Conservation (phyloP, 1,140 invertebrate genomes). For the Oncopeltus fasciatus region DNA sequence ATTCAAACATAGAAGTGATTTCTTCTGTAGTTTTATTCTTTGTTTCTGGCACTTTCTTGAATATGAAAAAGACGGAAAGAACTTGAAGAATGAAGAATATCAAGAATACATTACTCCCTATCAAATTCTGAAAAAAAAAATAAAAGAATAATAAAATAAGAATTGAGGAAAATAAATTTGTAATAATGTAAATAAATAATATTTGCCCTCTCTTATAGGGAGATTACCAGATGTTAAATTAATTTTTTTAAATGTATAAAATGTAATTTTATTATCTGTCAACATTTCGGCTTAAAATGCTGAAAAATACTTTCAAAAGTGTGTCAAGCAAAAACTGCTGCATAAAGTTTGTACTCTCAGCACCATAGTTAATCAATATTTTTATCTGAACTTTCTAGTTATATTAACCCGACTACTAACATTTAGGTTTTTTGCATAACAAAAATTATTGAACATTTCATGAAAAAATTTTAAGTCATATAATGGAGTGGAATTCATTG, state of each 20-base stretch:
- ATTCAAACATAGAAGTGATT: slow-evolving; percentile 50
- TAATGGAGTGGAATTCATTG: too few relatives aligned
- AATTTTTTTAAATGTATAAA: neutral
- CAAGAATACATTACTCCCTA: slow-evolving; percentile 59
- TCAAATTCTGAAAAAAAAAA: slow-evolving; percentile 32
- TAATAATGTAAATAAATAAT: neutral
- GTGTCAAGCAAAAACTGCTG: too few relatives aligned
- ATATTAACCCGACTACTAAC: too few relatives aligned
- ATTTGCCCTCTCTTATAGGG: neutral
- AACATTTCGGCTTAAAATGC: too few relatives aligned
- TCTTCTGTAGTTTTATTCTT: slow-evolving; percentile 74
- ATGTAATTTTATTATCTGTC: too few relatives aligned
- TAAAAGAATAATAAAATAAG: neutral
- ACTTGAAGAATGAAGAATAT: slow-evolving; percentile 53
- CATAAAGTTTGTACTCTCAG: too few relatives aligned
- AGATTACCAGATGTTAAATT: neutral
- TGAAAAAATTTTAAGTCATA: too few relatives aligned
- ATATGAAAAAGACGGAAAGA: slow-evolving; percentile 58
- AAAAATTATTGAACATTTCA: too few relatives aligned
- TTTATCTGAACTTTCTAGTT: too few relatives aligned
- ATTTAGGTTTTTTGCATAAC: too few relatives aligned
- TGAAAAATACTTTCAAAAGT: too few relatives aligned
- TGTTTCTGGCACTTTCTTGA: slow-evolving; percentile 69
- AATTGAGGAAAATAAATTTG: neutral
- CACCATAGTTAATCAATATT: too few relatives aligned